Evolutionary conservation across 2,113 vertebrate genomes (phyloP).

Genomic region (Vombatus ursinus): DNA sequence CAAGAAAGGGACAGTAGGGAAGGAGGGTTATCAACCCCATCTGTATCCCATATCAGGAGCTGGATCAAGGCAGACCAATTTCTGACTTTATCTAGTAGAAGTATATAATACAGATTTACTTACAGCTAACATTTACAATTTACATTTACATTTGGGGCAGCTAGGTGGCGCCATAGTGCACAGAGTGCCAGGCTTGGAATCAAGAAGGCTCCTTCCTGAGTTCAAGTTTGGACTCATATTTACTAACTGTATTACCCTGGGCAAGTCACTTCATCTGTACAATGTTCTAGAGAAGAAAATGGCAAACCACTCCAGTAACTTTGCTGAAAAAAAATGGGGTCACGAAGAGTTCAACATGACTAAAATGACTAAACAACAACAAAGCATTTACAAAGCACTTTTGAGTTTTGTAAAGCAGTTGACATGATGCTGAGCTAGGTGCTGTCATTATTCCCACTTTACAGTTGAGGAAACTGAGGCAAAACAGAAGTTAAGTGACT

Average conservation of each 20-base stretch:
- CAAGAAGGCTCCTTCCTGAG: neutral
- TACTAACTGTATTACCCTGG: neutral
- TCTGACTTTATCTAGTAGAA: neutral
- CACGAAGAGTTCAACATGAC: neutral
- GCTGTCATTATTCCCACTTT: neutral
- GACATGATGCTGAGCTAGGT: neutral
- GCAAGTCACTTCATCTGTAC: neutral
- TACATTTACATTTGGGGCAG: neutral
- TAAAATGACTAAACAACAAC: neutral
- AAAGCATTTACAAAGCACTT: neutral
- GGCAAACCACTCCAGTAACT: neutral
- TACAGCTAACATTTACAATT: neutral
- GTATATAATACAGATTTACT: too few species aligned
- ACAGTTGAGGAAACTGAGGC: neutral
- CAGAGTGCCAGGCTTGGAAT: neutral
- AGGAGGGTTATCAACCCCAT: neutral
- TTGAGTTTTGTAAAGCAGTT: neutral
- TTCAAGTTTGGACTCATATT: neutral
- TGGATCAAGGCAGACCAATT: neutral
- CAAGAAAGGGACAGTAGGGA: neutral
- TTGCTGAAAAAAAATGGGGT: neutral
- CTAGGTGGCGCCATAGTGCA: neutral
- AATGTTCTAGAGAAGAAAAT: neutral
- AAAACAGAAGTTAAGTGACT: neutral
- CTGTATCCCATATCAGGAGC: too few species aligned